phyloP scores from a whole-genome alignment of 2,113 vertebrate species.

The Pluvianellus socialis region DNA sequence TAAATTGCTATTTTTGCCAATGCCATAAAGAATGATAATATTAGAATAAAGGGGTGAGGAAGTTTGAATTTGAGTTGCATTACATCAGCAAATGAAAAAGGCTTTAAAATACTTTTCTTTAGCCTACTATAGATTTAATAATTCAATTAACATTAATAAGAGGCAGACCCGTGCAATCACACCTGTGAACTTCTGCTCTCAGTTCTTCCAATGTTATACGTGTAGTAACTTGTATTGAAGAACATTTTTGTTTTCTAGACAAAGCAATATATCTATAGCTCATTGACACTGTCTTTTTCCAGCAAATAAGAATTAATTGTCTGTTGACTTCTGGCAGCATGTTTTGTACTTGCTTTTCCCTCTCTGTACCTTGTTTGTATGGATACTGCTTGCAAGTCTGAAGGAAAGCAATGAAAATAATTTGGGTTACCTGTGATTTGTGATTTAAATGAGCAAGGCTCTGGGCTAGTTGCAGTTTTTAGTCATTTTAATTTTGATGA shows the following conservation, averaged over 20 bases:
- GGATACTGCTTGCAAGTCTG: not conserved
- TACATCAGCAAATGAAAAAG: not conserved
- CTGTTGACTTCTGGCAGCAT: not conserved
- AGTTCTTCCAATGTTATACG: not conserved
- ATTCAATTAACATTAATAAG: not conserved
- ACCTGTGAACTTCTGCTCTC: not conserved
- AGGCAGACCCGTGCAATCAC: not conserved
- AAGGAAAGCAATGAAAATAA: not conserved
- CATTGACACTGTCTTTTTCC: not conserved
- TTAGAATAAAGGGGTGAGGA: not conserved
- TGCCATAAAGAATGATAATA: not conserved
- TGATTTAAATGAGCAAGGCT: not conserved
- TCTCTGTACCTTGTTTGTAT: not conserved
- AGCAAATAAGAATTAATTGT: not conserved
- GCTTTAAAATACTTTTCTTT: not conserved
- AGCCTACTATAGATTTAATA: not conserved
- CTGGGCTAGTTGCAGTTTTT: not conserved
- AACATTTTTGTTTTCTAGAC: not conserved
- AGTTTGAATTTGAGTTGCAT: not conserved
- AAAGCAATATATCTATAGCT: not conserved
- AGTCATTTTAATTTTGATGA: slow-evolving; percentile 18
- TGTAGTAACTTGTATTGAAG: not conserved
- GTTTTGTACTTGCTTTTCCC: not conserved
- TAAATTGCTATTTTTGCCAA: not conserved
- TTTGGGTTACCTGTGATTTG: not conserved